These are phyloP conservation scores for Eulemur rufifrons DNA, from an alignment of 2,113 vertebrate genomes.

Conservation along the genomic window DNA sequence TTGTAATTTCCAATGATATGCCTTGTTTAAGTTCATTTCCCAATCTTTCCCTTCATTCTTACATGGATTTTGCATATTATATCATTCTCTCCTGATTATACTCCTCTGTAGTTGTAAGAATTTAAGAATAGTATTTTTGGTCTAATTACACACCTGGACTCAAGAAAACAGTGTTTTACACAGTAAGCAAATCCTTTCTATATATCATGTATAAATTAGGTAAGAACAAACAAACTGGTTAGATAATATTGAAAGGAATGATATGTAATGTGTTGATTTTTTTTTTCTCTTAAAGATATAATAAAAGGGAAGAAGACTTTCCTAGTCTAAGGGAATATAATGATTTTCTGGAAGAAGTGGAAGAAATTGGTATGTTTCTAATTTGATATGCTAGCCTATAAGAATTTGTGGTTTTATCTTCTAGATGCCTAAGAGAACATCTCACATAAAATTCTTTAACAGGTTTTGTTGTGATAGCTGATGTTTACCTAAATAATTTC, in stretches of 20 bases:
- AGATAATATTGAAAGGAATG: constrained; percentile 68
- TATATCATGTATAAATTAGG: constrained; percentile 1
- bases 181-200: not conserved
- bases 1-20: not conserved
- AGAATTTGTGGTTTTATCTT: constrained; percentile 72
- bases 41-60: not conserved
- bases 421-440: constrained; percentile 61
- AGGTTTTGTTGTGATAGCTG: constrained; percentile 63
- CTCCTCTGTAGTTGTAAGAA: not conserved
- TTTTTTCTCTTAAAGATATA: constrained; percentile 90
- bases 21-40: not conserved
- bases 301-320: constrained; percentile 98
- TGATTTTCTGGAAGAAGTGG: constrained; percentile 96
- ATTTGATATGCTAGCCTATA: constrained; percentile 56
- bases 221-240: constrained; percentile 29
- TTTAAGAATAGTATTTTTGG: constrained; percentile 27
- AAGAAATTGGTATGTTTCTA: constrained; percentile 93
- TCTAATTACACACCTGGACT: constrained; percentile 12
- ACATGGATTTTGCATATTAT: constrained; percentile 12
- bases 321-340: constrained; percentile 93
- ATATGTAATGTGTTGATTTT: constrained; percentile 16
- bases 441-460: constrained; percentile 62
- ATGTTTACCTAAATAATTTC: constrained; percentile 70
- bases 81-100: constrained; percentile 1
- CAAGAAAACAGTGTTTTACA: not conserved